These are phyloP conservation scores for Sigmodon hispidus DNA, from an alignment of 2,113 vertebrate genomes.

Conservation along the genomic window DNA sequence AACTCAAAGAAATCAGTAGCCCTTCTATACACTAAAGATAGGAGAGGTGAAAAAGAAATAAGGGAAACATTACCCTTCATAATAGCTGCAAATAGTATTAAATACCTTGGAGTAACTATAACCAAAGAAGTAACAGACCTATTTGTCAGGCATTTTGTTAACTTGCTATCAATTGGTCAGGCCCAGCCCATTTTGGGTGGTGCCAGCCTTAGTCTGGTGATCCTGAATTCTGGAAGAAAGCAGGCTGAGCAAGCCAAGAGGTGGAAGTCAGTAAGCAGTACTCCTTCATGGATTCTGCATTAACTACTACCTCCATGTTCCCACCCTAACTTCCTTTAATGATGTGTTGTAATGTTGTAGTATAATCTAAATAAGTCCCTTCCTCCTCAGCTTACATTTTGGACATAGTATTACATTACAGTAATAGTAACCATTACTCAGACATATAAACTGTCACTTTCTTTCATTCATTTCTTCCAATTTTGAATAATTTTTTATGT, in stretches of 20 bases:
- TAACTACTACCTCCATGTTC: neutral
- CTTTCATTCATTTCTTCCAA: neutral
- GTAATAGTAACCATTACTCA: neutral
- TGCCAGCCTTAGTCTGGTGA: neutral
- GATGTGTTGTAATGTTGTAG: neutral
- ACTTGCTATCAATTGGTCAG: neutral
- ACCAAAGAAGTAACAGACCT: too few relatives aligned
- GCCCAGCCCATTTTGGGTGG: neutral
- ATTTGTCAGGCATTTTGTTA: too few relatives aligned
- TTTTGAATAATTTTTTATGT: slow-evolving; percentile 14
- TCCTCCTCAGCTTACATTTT: too few relatives aligned
- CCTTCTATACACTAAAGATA: too few relatives aligned
- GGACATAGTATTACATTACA: too few relatives aligned
- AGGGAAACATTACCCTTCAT: too few relatives aligned
- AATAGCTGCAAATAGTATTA: too few relatives aligned
- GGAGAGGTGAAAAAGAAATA: too few relatives aligned
- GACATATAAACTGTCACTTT: neutral
- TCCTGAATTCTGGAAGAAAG: neutral
- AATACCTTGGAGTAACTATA: too few relatives aligned
- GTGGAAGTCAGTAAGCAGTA: neutral
- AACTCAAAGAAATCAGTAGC: too few relatives aligned
- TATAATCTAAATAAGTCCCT: neutral
- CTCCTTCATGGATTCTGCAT: neutral
- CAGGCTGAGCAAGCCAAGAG: neutral
- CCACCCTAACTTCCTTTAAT: neutral